phyloP scores from a whole-genome alignment of 2,888 invertebrate genomes.

The Parasteatoda lunata region DNA sequence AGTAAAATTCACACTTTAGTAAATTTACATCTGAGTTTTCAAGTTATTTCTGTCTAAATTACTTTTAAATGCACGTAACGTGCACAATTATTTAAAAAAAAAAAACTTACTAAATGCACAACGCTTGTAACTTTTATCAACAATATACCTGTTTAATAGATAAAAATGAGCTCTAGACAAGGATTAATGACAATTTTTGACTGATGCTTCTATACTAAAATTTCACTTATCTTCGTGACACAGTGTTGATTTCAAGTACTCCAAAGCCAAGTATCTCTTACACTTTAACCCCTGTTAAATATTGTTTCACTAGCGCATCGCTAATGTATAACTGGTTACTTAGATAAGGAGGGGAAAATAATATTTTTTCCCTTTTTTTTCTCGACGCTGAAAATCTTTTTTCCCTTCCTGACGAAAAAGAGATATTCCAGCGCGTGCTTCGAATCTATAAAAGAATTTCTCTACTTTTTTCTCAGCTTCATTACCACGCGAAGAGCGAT shows the following conservation, averaged over 20 bases:
- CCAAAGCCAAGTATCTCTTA: slow-evolving; percentile 24
- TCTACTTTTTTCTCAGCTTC: slow-evolving; percentile 24
- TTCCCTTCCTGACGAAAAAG: slow-evolving; percentile 26
- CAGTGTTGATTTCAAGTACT: slow-evolving; percentile 53
- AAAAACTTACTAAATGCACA: neutral
- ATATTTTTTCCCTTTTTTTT: slow-evolving; percentile 17
- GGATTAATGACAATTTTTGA: slow-evolving; percentile 43
- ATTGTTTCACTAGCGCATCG: slow-evolving; percentile 42
- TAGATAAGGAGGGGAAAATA: slow-evolving; percentile 42
- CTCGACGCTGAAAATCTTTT: neutral
- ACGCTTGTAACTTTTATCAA: neutral
- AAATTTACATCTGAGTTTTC: too few species aligned
- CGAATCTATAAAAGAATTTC: slow-evolving; percentile 36
- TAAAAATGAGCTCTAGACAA: slow-evolving; percentile 24
- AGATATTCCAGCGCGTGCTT: slow-evolving; percentile 26
- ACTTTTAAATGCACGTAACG: neutral
- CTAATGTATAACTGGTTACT: slow-evolving; percentile 50
- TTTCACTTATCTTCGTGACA: slow-evolving; percentile 45
- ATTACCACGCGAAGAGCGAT: slow-evolving; percentile 38
- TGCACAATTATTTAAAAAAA: neutral
- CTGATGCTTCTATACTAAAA: slow-evolving; percentile 36
- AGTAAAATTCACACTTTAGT: too few species aligned
- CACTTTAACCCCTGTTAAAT: slow-evolving; percentile 45
- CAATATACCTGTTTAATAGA: neutral
- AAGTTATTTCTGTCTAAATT: too few species aligned